Conservation (phyloP, 2,113 vertebrate species). For the Cyanoderma ruficeps region DNA sequence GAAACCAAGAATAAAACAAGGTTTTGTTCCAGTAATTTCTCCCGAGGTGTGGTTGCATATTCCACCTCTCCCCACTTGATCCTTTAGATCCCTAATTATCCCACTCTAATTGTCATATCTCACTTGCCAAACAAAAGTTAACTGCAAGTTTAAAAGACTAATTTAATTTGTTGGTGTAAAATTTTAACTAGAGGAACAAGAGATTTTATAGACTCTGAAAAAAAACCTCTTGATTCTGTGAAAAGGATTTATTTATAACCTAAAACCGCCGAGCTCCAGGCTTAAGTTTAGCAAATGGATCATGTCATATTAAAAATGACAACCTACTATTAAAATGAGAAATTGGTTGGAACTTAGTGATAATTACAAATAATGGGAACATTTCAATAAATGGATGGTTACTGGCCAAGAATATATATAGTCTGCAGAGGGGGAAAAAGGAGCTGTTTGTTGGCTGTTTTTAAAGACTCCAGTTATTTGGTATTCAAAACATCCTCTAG, state of each 20-base stretch:
- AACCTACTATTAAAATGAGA: slow-evolving; percentile 66
- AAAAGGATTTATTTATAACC: slow-evolving; percentile 63
- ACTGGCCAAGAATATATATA: slow-evolving; percentile 64
- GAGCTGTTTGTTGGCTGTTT: slow-evolving; percentile 35
- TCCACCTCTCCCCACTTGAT: neutral
- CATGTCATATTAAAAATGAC: slow-evolving; percentile 60
- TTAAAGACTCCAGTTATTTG: slow-evolving; percentile 35
- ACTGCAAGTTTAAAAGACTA: neutral
- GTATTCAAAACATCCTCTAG: slow-evolving; percentile 47
- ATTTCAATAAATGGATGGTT: slow-evolving; percentile 52
- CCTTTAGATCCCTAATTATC: neutral
- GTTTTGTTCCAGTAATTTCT: neutral
- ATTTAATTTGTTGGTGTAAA: slow-evolving; percentile 25
- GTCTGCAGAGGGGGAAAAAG: slow-evolving; percentile 32
- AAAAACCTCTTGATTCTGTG: neutral
- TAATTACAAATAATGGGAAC: slow-evolving; percentile 67
- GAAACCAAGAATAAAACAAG: neutral
- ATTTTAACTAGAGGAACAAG: neutral
- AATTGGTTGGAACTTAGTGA: slow-evolving; percentile 55
- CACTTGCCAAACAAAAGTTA: neutral
- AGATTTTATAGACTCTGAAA: slow-evolving; percentile 22
- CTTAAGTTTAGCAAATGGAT: slow-evolving; percentile 57
- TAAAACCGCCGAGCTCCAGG: neutral
- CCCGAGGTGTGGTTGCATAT: neutral
- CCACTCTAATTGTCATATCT: neutral